These are phyloP conservation scores for Sprattus sprattus DNA, from an alignment of 2,113 vertebrate species.

Conservation along the genomic window DNA sequence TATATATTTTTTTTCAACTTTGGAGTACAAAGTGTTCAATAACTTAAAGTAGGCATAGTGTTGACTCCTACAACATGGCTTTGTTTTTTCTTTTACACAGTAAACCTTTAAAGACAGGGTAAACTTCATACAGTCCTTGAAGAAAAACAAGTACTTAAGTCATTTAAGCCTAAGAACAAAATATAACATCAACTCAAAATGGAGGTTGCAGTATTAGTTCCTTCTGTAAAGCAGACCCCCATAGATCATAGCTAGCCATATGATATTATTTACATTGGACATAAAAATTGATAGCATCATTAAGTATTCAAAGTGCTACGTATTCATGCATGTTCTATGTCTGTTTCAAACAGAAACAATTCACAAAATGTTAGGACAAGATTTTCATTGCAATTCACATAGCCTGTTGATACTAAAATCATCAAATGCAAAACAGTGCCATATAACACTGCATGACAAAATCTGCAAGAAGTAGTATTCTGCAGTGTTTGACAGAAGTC, in stretches of 20 bases:
- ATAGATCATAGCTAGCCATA: neutral
- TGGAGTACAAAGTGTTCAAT: slow-evolving; percentile 15
- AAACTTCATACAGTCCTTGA: neutral
- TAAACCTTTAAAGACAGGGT: neutral
- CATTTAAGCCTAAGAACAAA: neutral
- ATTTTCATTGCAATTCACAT: slow-evolving; percentile 5
- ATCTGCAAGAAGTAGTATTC: slow-evolving; percentile 6
- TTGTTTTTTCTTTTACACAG: neutral
- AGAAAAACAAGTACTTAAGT: neutral
- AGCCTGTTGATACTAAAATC: neutral
- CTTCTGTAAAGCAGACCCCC: neutral
- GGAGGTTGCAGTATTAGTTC: neutral
- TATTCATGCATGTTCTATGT: neutral
- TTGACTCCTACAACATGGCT: neutral
- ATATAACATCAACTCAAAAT: neutral
- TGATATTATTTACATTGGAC: neutral
- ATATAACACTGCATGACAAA: neutral
- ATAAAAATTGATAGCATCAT: neutral
- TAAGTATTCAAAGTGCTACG: neutral
- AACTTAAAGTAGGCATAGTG: slow-evolving; percentile 1
- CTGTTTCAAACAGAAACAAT: neutral
- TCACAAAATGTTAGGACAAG: slow-evolving; percentile 2
- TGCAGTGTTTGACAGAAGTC: neutral
- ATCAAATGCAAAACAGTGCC: neutral
- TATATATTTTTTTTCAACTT: neutral